Percentiles rank a stretch among this genome's conserved stretches.
Evolutionary conservation across 92 coral and sea anemone genomes (phyloP).

Genomic region (Porites rus): DNA sequence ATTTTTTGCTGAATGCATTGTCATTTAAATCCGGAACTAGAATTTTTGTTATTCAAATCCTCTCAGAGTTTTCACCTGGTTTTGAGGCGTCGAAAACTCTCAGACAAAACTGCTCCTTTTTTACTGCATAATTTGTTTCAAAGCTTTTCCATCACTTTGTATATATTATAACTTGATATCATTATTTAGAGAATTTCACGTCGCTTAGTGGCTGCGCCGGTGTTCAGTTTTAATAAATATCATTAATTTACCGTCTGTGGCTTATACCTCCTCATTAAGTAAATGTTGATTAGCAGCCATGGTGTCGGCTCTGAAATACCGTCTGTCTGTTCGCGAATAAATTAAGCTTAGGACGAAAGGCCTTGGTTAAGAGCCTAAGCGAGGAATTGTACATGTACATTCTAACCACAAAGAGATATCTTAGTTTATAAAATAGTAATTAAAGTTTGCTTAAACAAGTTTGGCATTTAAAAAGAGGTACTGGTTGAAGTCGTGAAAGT

Average conservation of each 20-base stretch:
- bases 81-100: background rate
- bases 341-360: no score
- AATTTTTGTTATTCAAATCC: conserved; percentile 4
- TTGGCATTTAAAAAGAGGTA: background rate
- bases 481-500: background rate
- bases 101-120: background rate
- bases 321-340: background rate
- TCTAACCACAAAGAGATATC: background rate
- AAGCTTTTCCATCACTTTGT: background rate
- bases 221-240: background rate
- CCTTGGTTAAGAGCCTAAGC: no score
- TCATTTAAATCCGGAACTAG: conserved; percentile 10
- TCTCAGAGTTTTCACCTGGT: background rate
- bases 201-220: background rate
- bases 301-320: background rate
- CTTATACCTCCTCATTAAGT: background rate
- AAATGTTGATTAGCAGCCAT: background rate
- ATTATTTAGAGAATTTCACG: background rate
- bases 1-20: conserved; percentile 9
- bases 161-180: background rate
- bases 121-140: background rate
- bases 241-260: background rate
- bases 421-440: background rate
- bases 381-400: background rate
- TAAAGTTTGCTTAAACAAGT: background rate